Evolutionary conservation across 1,140 invertebrate species (phyloP).

Genomic region (Heliconius hermathena): DNA sequence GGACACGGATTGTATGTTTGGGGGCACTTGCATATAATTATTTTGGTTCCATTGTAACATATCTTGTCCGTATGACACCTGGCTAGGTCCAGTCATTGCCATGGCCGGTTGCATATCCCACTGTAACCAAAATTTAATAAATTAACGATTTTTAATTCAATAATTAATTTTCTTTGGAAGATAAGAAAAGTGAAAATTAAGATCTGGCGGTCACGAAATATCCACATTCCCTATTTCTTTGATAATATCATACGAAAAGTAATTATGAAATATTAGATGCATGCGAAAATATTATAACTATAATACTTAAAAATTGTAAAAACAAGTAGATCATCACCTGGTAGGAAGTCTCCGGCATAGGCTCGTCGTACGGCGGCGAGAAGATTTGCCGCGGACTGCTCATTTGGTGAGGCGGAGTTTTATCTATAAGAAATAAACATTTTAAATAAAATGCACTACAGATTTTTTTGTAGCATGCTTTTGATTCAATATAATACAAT

Average conservation of each 20-base stretch:
- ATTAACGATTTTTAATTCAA: background rate
- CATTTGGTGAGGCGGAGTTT: conserved; percentile 52
- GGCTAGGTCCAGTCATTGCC: conserved; percentile 39
- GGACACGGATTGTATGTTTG: conserved; percentile 33
- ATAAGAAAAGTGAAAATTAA: too few relatives aligned
- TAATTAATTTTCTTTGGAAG: too few relatives aligned
- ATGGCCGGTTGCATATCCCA: conserved; percentile 43
- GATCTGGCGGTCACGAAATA: too few relatives aligned
- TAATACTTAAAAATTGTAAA: too few relatives aligned
- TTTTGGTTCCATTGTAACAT: conserved; percentile 41
- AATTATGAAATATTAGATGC: too few relatives aligned
- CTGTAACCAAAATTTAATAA: conserved; percentile 30
- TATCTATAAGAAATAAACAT: conserved; percentile 44
- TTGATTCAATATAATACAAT: too few relatives aligned
- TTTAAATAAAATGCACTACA: background rate
- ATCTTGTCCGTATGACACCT: conserved; percentile 40
- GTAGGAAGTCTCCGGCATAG: conserved; percentile 32
- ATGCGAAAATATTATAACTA: too few relatives aligned
- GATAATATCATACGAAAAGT: too few relatives aligned
- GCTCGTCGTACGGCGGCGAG: conserved; percentile 44
- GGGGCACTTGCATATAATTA: conserved; percentile 37
- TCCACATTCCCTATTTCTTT: too few relatives aligned
- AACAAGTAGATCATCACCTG: conserved; percentile 29
- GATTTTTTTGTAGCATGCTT: too few relatives aligned
- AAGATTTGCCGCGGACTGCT: conserved; percentile 46